Conservation (phyloP, 2,113 vertebrate species). For the Micromys minutus region DNA sequence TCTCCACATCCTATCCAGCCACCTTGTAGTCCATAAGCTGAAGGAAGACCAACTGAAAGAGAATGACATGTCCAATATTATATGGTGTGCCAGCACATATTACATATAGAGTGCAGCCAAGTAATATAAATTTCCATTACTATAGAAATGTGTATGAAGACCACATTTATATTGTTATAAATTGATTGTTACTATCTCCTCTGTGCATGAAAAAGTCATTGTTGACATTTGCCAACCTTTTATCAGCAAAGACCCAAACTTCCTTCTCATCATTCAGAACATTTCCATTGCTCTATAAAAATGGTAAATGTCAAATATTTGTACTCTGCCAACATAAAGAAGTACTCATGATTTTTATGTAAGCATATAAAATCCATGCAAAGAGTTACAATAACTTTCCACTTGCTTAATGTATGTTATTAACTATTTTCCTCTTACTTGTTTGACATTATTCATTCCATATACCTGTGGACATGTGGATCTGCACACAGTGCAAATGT, state of each 20-base stretch:
- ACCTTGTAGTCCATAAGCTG: not conserved
- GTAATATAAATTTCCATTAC: not conserved
- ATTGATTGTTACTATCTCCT: not conserved
- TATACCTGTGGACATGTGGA: no score
- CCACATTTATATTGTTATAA: no score
- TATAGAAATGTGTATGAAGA: not conserved
- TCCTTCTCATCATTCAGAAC: not conserved
- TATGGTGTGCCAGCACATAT: not conserved
- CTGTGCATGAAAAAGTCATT: not conserved
- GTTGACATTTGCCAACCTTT: not conserved
- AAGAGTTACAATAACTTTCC: not conserved
- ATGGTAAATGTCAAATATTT: not conserved
- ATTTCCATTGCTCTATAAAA: constrained; percentile 26
- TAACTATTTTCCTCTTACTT: not conserved
- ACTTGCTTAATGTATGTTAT: not conserved
- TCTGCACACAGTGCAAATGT: not conserved
- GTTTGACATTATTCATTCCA: not conserved
- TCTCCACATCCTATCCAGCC: not conserved
- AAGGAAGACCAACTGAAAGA: not conserved
- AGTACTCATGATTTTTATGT: not conserved
- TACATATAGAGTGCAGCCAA: not conserved
- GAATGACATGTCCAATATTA: not conserved
- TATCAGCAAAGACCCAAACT: not conserved
- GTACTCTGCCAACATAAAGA: not conserved
- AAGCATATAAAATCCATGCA: not conserved